Conservation (phyloP, 2,113 vertebrate genomes). For the Cyphomyrus plagiostoma region DNA sequence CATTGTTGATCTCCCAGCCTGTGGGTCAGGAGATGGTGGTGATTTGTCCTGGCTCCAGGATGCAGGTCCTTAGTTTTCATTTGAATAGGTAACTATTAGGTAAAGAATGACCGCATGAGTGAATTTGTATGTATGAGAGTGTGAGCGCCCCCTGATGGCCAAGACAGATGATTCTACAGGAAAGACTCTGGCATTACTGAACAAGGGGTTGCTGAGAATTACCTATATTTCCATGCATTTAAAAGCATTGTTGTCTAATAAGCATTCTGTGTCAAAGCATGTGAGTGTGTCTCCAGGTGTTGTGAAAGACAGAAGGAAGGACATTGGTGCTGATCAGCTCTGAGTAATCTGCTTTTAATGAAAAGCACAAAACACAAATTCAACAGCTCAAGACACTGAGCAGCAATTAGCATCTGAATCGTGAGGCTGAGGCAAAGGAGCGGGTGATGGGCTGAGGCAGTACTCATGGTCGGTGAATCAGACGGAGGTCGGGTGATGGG, state of each 20-base stretch:
- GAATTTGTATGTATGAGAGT: background rate
- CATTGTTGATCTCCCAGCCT: background rate
- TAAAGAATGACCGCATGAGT: background rate
- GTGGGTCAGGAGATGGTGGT: background rate
- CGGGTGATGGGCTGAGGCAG: no score
- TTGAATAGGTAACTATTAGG: background rate
- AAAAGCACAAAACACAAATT: background rate
- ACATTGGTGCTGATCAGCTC: background rate
- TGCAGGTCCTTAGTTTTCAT: background rate
- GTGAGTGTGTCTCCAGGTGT: background rate
- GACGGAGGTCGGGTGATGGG: no score
- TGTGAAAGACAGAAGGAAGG: background rate
- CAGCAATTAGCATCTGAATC: background rate
- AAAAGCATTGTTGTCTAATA: background rate
- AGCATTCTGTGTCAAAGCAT: background rate
- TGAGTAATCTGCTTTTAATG: background rate
- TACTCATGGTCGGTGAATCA: no score
- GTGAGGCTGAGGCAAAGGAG: no score
- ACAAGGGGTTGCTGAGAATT: background rate
- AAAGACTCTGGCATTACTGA: background rate
- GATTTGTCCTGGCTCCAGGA: background rate
- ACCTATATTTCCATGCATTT: background rate
- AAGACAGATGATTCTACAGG: background rate
- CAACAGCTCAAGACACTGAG: background rate
- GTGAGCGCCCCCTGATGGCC: background rate